Conservation (phyloP, 2,888 invertebrate species). For the Eudemis profundana region DNA sequence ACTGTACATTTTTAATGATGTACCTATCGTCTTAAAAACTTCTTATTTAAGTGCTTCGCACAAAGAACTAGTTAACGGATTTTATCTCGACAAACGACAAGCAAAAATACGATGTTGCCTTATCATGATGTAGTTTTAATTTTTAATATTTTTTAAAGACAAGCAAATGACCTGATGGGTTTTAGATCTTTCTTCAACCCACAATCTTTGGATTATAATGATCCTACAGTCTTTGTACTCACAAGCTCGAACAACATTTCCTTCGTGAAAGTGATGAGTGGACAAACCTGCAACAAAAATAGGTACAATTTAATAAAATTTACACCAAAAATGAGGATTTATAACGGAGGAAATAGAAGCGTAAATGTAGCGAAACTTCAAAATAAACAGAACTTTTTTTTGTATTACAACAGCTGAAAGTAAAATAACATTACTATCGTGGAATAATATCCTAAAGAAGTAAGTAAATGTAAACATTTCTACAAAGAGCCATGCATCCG, state of each 20-base stretch:
- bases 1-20: slow-evolving; percentile 33
- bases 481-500: slow-evolving; percentile 8
- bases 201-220: not conserved
- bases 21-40: not conserved
- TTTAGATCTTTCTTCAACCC: too few species aligned
- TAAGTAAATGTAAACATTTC: not conserved
- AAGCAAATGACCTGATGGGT: too few species aligned
- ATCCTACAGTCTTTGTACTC: not conserved
- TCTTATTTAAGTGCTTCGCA: not conserved
- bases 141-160: not conserved
- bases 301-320: not conserved
- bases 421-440: not conserved
- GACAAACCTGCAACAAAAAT: slow-evolving; percentile 22
- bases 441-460: not conserved
- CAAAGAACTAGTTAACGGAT: slow-evolving; percentile 8
- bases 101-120: not conserved
- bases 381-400: too few species aligned
- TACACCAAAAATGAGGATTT: not conserved
- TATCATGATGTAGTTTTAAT: not conserved
- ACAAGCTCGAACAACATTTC: not conserved
- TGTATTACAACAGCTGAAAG: too few species aligned
- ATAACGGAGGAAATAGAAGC: too few species aligned
- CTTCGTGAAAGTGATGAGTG: not conserved
- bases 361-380: too few species aligned
- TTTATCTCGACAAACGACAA: not conserved